Percentiles rank a stretch among this genome's conserved stretches.
Conservation (phyloP, 2,113 vertebrate genomes). For the Paraplagusia blochii region DNA sequence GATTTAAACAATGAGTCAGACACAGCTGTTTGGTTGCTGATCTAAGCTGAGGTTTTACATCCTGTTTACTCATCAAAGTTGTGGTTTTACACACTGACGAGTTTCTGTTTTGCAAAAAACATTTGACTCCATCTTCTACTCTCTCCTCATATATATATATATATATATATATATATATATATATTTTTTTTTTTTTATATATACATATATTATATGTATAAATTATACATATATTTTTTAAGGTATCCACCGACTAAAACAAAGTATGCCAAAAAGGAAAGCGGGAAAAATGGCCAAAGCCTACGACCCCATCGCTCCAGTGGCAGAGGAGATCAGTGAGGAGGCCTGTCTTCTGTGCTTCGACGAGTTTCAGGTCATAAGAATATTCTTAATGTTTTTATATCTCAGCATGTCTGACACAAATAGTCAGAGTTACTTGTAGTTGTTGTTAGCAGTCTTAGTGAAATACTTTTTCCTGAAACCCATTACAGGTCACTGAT, state of each 20-base stretch:
- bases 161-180: no score
- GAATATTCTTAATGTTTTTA: not conserved
- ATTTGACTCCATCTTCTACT: no score
- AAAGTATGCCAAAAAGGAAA: slow-evolving; percentile 90
- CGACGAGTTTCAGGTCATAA: slow-evolving; percentile 94
- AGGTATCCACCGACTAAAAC: slow-evolving; percentile 96
- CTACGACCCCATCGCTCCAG: slow-evolving; percentile 93
- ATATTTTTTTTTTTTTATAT: not conserved
- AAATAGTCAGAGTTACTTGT: not conserved
- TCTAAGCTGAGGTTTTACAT: not conserved
- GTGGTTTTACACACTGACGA: not conserved
- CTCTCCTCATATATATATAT: no score
- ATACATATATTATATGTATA: no score
- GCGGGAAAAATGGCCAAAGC: slow-evolving; percentile 90
- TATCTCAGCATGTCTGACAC: not conserved
- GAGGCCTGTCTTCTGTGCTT: slow-evolving; percentile 92
- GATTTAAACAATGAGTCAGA: not conserved
- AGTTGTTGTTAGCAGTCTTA: no score
- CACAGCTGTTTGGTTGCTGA: not conserved
- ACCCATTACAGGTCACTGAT: slow-evolving; percentile 87
- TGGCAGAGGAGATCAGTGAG: slow-evolving; percentile 93
- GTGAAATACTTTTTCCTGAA: not conserved
- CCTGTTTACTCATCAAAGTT: slow-evolving; percentile 12
- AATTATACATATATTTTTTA: not conserved
- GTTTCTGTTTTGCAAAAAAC: not conserved